Percentiles rank a stretch among this genome's conserved stretches.
Conservation (phyloP, 2,888 invertebrate genomes). For the Oscheius myriophilus region DNA sequence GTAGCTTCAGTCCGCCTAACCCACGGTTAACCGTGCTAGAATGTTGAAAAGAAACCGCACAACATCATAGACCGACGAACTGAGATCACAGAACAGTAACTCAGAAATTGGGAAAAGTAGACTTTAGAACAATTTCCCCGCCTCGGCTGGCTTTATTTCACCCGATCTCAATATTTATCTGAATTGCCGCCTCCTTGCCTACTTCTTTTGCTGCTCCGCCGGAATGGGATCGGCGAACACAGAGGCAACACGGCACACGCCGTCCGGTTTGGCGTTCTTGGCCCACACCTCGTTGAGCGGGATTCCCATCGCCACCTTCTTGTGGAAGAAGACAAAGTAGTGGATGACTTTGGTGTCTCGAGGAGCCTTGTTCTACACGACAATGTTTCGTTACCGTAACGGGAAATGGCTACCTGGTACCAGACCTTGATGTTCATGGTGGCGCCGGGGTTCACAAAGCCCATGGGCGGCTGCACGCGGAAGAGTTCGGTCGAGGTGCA, state of each 20-base stretch:
- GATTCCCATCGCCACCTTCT: slow-evolving; percentile 35
- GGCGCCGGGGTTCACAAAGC: slow-evolving; percentile 53
- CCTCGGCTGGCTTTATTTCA: no score
- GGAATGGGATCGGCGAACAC: not conserved
- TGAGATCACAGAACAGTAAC: no score
- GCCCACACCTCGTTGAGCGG: slow-evolving; percentile 42
- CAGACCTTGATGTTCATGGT: slow-evolving; percentile 33
- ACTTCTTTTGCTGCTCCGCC: no score
- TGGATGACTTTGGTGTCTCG: slow-evolving; percentile 42
- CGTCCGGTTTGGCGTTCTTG: slow-evolving; percentile 51
- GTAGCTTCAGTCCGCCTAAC: no score
- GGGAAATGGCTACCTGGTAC: not conserved
- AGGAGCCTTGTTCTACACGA: slow-evolving; percentile 28
- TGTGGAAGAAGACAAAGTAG: slow-evolving; percentile 62
- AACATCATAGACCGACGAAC: no score
- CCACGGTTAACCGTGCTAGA: no score
- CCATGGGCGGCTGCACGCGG: slow-evolving; percentile 62
- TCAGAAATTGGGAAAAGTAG: no score
- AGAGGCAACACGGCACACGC: slow-evolving; percentile 3
- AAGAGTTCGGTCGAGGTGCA: slow-evolving; percentile 62
- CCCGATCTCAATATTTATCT: no score
- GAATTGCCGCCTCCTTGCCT: no score
- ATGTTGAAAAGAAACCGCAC: no score
- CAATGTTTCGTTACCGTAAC: no score
- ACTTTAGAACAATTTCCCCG: no score